Evolutionary conservation across 2,888 invertebrate genomes (phyloP), one percentile per base, ranked within the genome.

Genomic region (Agrilus mali): DNA sequence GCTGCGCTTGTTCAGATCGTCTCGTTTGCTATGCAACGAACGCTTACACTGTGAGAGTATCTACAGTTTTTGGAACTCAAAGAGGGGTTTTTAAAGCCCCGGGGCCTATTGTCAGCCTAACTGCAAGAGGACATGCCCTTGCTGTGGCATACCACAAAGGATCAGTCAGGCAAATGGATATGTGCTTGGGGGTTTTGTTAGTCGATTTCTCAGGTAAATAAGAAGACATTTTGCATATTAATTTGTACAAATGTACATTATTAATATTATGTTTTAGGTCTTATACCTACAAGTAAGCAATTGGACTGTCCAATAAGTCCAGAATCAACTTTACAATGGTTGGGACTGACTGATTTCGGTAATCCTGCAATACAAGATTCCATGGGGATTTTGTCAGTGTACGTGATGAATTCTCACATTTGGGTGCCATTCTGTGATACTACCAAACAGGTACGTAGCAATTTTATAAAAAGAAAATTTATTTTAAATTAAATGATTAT

Each of bases 351-450:
- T 0, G 90, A 89, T 60, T 76, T 77, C 46, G 89, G 90, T 0
- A 83, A 89, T 1, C 86, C 90, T 0, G 76, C 79, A 22, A 70
- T 80, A 14, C 73, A 77, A 60, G 95, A 96, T 67, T 80, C 80
- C 5, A 71, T 75, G 33, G 94, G 94, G 0, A 62, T 81, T 40
- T 60, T 95, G 27, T 74, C 82, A 43, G 65, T 93, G 54, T 79
- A 84, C 53, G 79, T 81, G 50, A 68, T 75, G 16, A 69, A 77
- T 44, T 78, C 80, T 41, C 77, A 76, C 33, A 68, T 79, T 5
- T 95, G 95, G 95, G 73, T 81, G 58, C 88, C 89, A 0, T 73
- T 86, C 20, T 82, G 84, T 52, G 82, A 89, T 60, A 80, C 86
- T 7, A 75, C 71, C 53, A 68, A 73, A 45, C 79, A 86, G 63